Evolutionary conservation across 1,140 invertebrate species (phyloP).

Genomic region (Apis dorsata): DNA sequence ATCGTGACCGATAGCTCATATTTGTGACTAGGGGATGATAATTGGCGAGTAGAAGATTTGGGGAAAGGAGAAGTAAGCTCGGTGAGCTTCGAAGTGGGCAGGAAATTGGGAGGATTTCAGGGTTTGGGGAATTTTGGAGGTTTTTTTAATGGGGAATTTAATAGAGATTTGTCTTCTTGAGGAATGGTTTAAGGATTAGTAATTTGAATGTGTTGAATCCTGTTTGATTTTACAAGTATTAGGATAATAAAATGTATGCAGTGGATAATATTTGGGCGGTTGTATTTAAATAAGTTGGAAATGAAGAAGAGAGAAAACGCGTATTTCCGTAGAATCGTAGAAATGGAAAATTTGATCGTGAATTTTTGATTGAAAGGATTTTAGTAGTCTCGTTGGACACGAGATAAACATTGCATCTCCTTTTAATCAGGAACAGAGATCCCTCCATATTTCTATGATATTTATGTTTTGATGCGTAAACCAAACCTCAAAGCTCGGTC

Average conservation of each 20-base stretch:
- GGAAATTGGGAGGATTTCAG: background rate
- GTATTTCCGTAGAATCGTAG: background rate
- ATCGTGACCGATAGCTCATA: slow-evolving; percentile 36
- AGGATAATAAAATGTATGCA: too few relatives aligned
- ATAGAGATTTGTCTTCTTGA: too few relatives aligned
- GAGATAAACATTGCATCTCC: slow-evolving; percentile 14
- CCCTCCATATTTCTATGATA: background rate
- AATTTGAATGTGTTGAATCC: too few relatives aligned
- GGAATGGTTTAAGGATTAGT: too few relatives aligned
- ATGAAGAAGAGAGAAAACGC: background rate
- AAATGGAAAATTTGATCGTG: background rate
- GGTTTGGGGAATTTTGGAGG: background rate
- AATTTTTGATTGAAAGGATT: background rate
- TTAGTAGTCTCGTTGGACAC: too few relatives aligned
- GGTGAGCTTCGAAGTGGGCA: background rate
- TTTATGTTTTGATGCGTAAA: slow-evolving; percentile 20
- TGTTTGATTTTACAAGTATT: too few relatives aligned
- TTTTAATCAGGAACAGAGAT: background rate
- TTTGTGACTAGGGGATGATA: slow-evolving; percentile 21
- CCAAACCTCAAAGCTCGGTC: slow-evolving; percentile 9
- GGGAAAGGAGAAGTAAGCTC: too few relatives aligned
- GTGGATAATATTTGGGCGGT: too few relatives aligned
- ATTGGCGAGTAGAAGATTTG: background rate
- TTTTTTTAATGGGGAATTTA: background rate
- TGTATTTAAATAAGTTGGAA: too few relatives aligned